Conservation (phyloP, 1,140 invertebrate species). For the Drosophila repleta region DNA sequence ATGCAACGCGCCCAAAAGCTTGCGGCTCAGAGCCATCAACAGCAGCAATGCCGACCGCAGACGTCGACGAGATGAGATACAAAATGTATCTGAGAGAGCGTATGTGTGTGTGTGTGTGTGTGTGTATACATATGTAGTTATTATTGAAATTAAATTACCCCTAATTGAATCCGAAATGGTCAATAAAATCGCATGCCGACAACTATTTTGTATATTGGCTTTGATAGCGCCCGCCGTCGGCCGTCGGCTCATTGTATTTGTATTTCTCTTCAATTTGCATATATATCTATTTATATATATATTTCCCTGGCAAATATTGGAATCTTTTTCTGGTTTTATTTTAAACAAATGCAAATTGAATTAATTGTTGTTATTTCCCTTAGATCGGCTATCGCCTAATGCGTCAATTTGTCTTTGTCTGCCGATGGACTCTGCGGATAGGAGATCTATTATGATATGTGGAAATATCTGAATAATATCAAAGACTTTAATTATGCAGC, state of each 20-base stretch:
- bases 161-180: conserved; percentile 83
- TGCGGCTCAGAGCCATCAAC: conserved; percentile 55
- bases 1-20: conserved; percentile 43
- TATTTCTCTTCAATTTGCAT: conserved; percentile 16
- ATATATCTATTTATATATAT: conserved; percentile 39
- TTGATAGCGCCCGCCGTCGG: conserved; percentile 56
- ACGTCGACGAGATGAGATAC: conserved; percentile 6
- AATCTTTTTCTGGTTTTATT: conserved; percentile 35
- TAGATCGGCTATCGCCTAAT: conserved; percentile 73
- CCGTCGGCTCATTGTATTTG: conserved; percentile 11
- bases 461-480: conserved; percentile 12
- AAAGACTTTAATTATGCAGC: not conserved
- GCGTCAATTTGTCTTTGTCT: conserved; percentile 77
- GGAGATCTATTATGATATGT: conserved; percentile 44
- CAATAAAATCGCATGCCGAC: conserved; percentile 82
- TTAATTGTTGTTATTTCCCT: conserved; percentile 77
- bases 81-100: conserved; percentile 28
- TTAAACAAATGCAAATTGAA: conserved; percentile 75
- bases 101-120: conserved; percentile 19
- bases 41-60: conserved; percentile 34
- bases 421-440: conserved; percentile 25
- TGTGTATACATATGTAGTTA: conserved; percentile 63
- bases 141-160: conserved; percentile 83
- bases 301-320: conserved; percentile 62
- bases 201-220: conserved; percentile 66